A percentile compares a stretch with the other conserved stretches of the same genome.
Evolutionary conservation across 1,140 invertebrate genomes (phyloP).

Genomic region (Solenopsis invicta): DNA sequence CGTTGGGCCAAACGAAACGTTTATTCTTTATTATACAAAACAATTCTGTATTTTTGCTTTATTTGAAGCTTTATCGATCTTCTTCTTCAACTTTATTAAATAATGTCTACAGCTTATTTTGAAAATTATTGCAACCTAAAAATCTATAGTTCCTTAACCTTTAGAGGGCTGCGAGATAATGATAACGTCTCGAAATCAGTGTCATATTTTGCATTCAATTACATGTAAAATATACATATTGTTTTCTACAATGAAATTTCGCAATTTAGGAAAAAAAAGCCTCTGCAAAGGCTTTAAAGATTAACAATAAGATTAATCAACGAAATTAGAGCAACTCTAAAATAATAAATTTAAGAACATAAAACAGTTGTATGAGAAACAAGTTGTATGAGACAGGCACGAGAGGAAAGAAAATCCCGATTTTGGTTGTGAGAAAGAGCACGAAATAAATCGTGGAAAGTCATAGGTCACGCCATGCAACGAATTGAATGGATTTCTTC

Average conservation of each 20-base stretch:
- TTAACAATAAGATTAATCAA: background rate
- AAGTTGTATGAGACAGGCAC: background rate
- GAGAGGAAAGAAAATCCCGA: conserved; percentile 14
- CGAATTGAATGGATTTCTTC: conserved; percentile 48
- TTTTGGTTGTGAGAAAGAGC: background rate
- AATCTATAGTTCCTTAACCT: background rate
- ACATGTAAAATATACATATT: too few species aligned
- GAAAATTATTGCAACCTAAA: background rate
- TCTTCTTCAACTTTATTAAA: background rate
- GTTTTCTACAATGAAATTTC: too few species aligned
- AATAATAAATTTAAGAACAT: conserved; percentile 20
- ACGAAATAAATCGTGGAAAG: conserved; percentile 27
- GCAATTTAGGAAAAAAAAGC: too few species aligned
- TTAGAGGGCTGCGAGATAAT: too few species aligned
- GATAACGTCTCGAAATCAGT: too few species aligned
- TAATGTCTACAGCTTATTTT: background rate
- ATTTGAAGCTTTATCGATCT: background rate
- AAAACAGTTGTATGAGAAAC: background rate
- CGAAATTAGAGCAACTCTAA: background rate
- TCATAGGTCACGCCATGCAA: conserved; percentile 34
- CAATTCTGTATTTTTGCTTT: background rate
- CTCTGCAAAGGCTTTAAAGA: too few species aligned
- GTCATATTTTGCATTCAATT: too few species aligned
- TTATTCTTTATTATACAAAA: conserved; percentile 8
- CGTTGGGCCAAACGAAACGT: background rate